Percentiles rank a stretch among this genome's conserved stretches.
These are phyloP conservation scores for Paracyprichromis sp. DNA, from an alignment of 2,113 vertebrate genomes.

Conservation along the genomic window DNA sequence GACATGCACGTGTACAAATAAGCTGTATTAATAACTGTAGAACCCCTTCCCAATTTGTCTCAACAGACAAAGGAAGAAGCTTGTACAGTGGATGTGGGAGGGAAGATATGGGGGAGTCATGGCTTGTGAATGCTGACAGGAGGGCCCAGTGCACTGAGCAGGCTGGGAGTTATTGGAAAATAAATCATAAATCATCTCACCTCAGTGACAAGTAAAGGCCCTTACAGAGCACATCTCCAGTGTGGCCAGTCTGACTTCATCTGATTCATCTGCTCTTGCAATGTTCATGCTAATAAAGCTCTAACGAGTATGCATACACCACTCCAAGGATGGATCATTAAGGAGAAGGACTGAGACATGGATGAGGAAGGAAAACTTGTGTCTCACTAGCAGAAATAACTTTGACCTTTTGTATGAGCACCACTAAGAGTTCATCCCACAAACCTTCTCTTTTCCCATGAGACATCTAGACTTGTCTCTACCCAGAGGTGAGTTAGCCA, in stretches of 20 bases:
- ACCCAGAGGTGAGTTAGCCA: constrained; percentile 50
- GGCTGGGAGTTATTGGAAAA: constrained; percentile 66
- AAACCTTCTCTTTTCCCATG: constrained; percentile 22
- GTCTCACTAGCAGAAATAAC: constrained; percentile 33
- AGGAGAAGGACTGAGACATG: constrained; percentile 13
- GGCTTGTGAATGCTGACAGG: constrained; percentile 49
- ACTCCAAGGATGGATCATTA: constrained; percentile 42
- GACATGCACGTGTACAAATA: constrained; percentile 45
- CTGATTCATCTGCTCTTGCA: constrained; percentile 32
- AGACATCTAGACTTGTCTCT: constrained; percentile 18
- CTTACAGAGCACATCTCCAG: constrained; percentile 52
- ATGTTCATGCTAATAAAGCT: constrained; percentile 55
- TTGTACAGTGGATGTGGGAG: background rate
- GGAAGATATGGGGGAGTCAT: constrained; percentile 16
- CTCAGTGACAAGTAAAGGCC: constrained; percentile 57
- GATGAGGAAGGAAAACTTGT: constrained; percentile 25
- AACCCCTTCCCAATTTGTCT: constrained; percentile 33
- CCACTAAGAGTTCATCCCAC: constrained; percentile 32
- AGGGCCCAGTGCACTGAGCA: constrained; percentile 48
- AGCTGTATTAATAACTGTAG: constrained; percentile 17
- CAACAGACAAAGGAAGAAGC: background rate
- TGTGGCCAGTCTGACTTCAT: constrained; percentile 44
- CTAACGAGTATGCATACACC: constrained; percentile 37
- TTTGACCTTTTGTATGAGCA: constrained; percentile 37
- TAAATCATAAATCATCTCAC: constrained; percentile 74